These are phyloP conservation scores for Oreochromis tanganicae DNA, from an alignment of 2,113 vertebrate species.

Conservation along the genomic window DNA sequence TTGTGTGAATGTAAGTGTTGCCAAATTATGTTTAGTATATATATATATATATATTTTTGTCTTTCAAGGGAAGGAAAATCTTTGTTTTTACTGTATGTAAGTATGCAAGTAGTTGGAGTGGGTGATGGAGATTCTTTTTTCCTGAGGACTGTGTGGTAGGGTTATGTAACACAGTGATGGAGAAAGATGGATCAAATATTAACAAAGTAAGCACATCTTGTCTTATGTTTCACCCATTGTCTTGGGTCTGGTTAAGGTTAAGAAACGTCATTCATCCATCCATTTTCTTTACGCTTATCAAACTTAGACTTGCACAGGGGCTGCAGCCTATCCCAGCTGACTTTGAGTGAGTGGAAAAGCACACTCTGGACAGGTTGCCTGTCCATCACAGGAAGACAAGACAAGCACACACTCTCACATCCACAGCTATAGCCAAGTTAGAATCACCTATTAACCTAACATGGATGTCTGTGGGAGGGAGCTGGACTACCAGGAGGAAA, in stretches of 20 bases:
- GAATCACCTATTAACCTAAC: neutral
- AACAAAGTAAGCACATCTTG: neutral
- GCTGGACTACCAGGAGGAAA: neutral
- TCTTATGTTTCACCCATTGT: neutral
- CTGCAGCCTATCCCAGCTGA: neutral
- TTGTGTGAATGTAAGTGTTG: neutral
- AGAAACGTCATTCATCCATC: neutral
- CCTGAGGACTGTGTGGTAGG: neutral
- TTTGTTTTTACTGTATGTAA: neutral
- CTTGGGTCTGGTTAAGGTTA: neutral
- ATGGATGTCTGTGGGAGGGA: neutral
- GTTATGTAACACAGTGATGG: neutral
- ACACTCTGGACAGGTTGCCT: neutral
- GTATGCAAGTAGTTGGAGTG: neutral
- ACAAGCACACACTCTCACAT: neutral
- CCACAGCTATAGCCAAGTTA: neutral
- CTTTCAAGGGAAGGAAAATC: neutral
- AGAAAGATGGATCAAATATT: neutral
- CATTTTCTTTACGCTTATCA: neutral
- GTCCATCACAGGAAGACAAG: neutral
- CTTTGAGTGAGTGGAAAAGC: neutral
- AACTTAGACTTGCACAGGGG: neutral
- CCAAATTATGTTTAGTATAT: neutral
- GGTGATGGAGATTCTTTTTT: neutral
- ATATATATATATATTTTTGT: neutral